Base-by-base conservation (phyloP, 64 coral and sea anemone species). In the Astreopora myriophthalma region DNA sequence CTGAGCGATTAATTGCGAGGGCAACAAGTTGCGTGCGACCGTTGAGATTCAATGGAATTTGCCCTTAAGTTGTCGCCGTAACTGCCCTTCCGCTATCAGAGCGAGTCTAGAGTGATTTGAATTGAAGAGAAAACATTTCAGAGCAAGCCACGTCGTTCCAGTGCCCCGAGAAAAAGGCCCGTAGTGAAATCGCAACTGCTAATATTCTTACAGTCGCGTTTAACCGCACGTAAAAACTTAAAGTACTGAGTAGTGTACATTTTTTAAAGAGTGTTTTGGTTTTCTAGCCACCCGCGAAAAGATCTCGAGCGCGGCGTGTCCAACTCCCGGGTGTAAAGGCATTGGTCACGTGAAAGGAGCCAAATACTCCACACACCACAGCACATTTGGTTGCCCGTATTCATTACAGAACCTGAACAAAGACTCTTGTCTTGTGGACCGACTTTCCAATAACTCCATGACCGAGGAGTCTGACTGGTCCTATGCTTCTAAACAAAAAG, bases 261-360 rank as follows among this genome's bases (percentile, higher is more conserved):
- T n/a, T 14, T 69, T 33, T 14, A 55, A 10, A 8, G 30, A 17
- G 26, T 80, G 64, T 35, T 2, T 60, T 52, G 79, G 16, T 71
- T 39, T 71, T 36, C n/a, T 25, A 98, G 96, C 96, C 3, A 85
- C 71, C 39, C 88, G 73, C 37, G 96, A 98, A 34, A 98, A 98
- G 77, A 95, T 98, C 10, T 95, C 94, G 1, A 93, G 94, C 78
- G 96, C 94, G 25, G 90, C 96, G 8, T 98, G 96, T 48, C 96
- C 96, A 1, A 98, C 96, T 1, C 96, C 96, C 11, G 96, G 96
- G 5, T 98, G 96, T 84, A 92, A 95, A 60, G 96, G 96, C 13
- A 98, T 98, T 28, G 96, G 96, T 84, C 96, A 98, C 69, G 96
- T 98, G 79, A 98, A 98, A 73, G 96, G 96, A 2, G 96, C 96